Conservation (phyloP, 2,888 invertebrate species). For the Spisula solida region DNA sequence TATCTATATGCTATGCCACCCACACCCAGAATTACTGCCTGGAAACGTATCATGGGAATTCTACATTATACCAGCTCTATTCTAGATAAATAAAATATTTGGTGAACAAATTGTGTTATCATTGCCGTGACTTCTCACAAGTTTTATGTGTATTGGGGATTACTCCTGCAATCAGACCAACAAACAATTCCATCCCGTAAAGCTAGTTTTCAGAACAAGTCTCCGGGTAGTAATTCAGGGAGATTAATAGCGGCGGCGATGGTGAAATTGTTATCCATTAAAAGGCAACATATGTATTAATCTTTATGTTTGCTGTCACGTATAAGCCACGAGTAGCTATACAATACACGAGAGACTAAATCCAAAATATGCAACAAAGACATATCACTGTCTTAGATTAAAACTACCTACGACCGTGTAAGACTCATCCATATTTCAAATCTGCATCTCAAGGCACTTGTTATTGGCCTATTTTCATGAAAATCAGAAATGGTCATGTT, state of each 20-base stretch:
- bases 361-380: too few species aligned
- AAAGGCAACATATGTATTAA: not conserved
- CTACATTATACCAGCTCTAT: not conserved
- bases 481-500: too few species aligned
- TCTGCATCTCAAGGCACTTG: too few species aligned
- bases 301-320: not conserved
- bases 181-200: not conserved
- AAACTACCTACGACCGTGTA: too few species aligned
- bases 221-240: not conserved
- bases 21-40: conserved; percentile 21
- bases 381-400: too few species aligned
- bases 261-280: not conserved
- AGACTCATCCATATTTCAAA: too few species aligned
- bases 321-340: not conserved
- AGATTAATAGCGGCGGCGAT: not conserved
- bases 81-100: conserved; percentile 9
- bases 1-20: conserved; percentile 27
- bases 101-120: conserved; percentile 5
- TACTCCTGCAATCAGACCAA: not conserved
- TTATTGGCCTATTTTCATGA: too few species aligned
- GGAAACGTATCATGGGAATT: conserved; percentile 18
- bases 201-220: not conserved
- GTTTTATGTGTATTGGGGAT: conserved; percentile 19
- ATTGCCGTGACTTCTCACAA: conserved; percentile 2
- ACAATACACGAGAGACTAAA: not conserved